Evolutionary conservation across 35 echinoderm and acorn worm species (phyloP).

Genomic region (Eucidaris tribuloides): DNA sequence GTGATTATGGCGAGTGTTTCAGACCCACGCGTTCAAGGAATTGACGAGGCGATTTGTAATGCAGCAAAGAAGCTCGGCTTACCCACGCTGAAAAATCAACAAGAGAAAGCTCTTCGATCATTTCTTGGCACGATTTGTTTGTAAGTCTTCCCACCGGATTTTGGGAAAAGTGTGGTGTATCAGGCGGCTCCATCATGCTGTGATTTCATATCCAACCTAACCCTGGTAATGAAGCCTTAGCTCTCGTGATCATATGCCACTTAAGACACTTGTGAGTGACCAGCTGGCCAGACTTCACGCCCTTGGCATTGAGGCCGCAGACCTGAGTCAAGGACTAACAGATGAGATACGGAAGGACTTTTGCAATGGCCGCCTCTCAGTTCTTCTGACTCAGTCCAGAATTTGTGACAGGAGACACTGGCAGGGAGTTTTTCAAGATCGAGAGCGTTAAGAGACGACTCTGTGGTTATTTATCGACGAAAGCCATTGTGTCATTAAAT

Average conservation of each 20-base stretch:
- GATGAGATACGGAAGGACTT: background rate
- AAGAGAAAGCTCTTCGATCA: constrained; percentile 2
- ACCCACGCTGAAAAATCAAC: background rate
- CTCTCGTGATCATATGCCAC: constrained; percentile 15
- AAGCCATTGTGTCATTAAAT: constrained; percentile 32
- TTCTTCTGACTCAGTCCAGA: constrained; percentile 20
- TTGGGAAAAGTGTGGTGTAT: constrained; percentile 24
- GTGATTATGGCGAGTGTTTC: too few relatives aligned
- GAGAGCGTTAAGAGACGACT: background rate
- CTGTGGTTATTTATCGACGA: constrained; percentile 29
- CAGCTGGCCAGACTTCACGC: background rate
- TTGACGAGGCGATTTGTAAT: background rate
- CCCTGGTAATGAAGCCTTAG: background rate
- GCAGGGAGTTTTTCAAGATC: background rate
- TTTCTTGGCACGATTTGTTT: background rate
- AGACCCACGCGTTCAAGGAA: too few relatives aligned
- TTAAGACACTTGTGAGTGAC: constrained; percentile 19
- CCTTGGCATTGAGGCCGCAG: constrained; percentile 8
- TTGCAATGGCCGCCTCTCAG: background rate
- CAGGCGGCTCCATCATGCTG: too few relatives aligned
- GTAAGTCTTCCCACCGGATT: constrained; percentile 37
- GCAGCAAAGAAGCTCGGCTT: background rate
- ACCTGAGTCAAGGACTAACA: background rate
- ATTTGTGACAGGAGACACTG: background rate
- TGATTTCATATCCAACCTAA: too few relatives aligned